phyloP scores from a whole-genome alignment of 2,888 invertebrate species.

The Heliconius aoede region DNA sequence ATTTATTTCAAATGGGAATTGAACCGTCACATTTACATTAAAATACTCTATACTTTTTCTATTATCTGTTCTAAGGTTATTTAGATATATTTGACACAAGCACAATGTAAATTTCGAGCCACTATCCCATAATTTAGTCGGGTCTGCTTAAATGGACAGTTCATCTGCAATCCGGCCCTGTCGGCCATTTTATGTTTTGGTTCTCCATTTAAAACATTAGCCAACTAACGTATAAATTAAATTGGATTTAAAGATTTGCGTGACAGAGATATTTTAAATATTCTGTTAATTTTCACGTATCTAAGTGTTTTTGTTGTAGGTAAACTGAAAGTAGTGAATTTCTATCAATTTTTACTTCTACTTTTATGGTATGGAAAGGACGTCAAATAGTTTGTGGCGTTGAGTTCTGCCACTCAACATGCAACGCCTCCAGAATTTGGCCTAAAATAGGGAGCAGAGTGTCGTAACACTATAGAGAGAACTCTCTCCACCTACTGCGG shows the following conservation, averaged over 20 bases:
- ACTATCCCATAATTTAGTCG: slow-evolving; percentile 40
- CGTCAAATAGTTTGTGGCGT: no score
- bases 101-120: slow-evolving; percentile 40
- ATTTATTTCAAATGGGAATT: no score
- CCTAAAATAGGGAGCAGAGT: no score
- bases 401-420: no score
- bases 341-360: background rate
- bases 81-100: slow-evolving; percentile 18
- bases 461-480: no score
- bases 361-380: background rate
- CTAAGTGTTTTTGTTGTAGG: background rate
- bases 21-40: background rate
- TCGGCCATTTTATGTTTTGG: slow-evolving; percentile 32
- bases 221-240: slow-evolving; percentile 27
- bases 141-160: slow-evolving; percentile 36
- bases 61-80: background rate
- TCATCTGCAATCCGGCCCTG: slow-evolving; percentile 40
- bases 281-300: background rate
- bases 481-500: no score
- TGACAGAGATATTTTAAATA: background rate
- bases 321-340: background rate
- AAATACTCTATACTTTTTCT: background rate
- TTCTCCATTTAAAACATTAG: slow-evolving; percentile 27
- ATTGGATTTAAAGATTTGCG: slow-evolving; percentile 17
- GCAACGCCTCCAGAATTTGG: no score